Conservation (phyloP, 92 coral and sea anemone species). For the Epizoanthus scotinus region DNA sequence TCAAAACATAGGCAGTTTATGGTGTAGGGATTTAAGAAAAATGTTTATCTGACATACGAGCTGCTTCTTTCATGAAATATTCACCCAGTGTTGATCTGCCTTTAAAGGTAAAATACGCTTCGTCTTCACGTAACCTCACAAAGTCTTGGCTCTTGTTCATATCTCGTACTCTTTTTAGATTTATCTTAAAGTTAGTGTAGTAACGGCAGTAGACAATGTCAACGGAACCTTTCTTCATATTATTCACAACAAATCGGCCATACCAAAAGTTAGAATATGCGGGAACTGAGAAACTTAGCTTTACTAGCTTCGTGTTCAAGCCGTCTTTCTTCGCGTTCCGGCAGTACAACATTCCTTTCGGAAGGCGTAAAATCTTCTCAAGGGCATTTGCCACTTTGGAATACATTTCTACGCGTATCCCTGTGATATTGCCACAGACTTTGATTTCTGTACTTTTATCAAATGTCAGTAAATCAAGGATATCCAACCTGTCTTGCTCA, state of each 20-base stretch:
- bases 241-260: constrained; percentile 1
- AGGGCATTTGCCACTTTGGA: background rate
- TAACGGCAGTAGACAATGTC: background rate
- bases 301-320: background rate
- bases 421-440: background rate
- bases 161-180: background rate
- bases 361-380: background rate
- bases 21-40: background rate
- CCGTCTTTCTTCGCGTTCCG: background rate
- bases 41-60: background rate
- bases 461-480: background rate
- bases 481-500: background rate
- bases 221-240: background rate
- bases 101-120: background rate
- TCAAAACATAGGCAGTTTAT: background rate
- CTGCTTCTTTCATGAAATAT: background rate
- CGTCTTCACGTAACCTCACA: background rate
- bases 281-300: too few relatives aligned
- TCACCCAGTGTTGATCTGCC: background rate
- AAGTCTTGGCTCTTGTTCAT: background rate
- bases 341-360: background rate
- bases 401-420: background rate
- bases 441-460: background rate
- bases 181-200: background rate
- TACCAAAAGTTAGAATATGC: background rate